phyloP scores from a whole-genome alignment of 2,113 vertebrate genomes.

The Halichoeres trimaculatus region DNA sequence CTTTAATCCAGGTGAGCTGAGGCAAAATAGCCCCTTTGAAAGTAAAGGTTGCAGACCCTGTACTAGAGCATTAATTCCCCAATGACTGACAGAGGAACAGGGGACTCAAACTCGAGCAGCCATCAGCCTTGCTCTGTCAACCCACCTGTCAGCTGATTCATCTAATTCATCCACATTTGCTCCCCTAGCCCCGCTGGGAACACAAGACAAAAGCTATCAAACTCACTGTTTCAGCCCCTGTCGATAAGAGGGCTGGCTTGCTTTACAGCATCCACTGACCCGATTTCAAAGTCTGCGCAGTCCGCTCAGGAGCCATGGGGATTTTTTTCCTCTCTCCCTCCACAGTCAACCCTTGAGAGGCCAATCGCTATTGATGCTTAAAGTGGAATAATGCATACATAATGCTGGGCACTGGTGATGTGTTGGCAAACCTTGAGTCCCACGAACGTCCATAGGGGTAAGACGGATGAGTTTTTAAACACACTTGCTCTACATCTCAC shows the following conservation, averaged over 20 bases:
- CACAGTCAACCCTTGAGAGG: conserved; percentile 41
- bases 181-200: conserved; percentile 2
- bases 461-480: conserved; percentile 52
- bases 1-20: too few species aligned
- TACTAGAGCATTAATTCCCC: conserved; percentile 14
- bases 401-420: conserved; percentile 32
- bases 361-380: conserved; percentile 57
- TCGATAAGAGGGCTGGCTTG: conserved; percentile 39
- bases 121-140: conserved; percentile 18
- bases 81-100: conserved; percentile 18
- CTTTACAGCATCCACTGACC: conserved; percentile 41
- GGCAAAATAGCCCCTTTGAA: too few species aligned
- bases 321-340: conserved; percentile 14
- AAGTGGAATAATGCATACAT: conserved; percentile 66
- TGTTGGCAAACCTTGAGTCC: conserved; percentile 20
- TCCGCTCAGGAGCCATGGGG: conserved; percentile 14
- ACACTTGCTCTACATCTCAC: conserved; percentile 22
- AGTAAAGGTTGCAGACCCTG: too few species aligned
- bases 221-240: conserved; percentile 46
- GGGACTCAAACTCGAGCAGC: conserved; percentile 26
- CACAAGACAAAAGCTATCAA: conserved; percentile 44
- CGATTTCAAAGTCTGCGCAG: conserved; percentile 58
- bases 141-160: conserved; percentile 44
- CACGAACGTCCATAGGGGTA: conserved; percentile 27
- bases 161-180: conserved; percentile 36